Evolutionary conservation across 2,888 invertebrate genomes (phyloP).

Genomic region (Corbicula japonica): DNA sequence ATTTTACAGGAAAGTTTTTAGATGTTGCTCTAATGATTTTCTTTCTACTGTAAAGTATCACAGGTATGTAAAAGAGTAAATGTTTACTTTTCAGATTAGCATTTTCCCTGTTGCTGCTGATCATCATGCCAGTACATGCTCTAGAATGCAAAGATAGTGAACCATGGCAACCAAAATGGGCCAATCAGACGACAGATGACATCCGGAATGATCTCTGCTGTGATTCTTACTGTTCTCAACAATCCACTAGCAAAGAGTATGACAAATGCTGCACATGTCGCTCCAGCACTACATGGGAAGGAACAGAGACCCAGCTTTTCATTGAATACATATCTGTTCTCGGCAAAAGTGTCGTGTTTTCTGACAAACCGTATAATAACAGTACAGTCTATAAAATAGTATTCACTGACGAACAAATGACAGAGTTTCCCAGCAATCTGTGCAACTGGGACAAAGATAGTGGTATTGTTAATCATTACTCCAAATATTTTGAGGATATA

Average conservation of each 20-base stretch:
- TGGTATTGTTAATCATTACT: neutral
- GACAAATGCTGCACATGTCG: constrained; percentile 33
- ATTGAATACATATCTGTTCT: constrained; percentile 37
- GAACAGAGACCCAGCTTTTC: constrained; percentile 11
- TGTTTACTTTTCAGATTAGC: no score
- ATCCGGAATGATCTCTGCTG: constrained; percentile 14
- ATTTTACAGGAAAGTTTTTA: no score
- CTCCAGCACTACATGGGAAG: constrained; percentile 18
- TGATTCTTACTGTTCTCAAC: no score
- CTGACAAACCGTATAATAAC: neutral
- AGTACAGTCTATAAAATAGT: constrained; percentile 24
- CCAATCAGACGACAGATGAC: neutral
- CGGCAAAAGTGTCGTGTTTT: constrained; percentile 28
- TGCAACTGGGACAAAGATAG: constrained; percentile 38
- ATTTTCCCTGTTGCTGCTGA: no score
- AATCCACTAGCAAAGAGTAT: neutral
- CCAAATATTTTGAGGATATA: neutral
- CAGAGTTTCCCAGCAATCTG: constrained; percentile 45
- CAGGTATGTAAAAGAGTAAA: no score
- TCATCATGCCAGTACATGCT: no score
- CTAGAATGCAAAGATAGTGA: neutral
- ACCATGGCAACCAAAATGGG: constrained; percentile 38
- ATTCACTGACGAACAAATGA: constrained; percentile 11
- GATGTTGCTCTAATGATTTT: no score
- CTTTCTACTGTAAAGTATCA: no score